A percentile compares a stretch with the other conserved stretches of the same genome.
phyloP scores from a whole-genome alignment of 2,113 vertebrate genomes.

The Eidolon helvum region DNA sequence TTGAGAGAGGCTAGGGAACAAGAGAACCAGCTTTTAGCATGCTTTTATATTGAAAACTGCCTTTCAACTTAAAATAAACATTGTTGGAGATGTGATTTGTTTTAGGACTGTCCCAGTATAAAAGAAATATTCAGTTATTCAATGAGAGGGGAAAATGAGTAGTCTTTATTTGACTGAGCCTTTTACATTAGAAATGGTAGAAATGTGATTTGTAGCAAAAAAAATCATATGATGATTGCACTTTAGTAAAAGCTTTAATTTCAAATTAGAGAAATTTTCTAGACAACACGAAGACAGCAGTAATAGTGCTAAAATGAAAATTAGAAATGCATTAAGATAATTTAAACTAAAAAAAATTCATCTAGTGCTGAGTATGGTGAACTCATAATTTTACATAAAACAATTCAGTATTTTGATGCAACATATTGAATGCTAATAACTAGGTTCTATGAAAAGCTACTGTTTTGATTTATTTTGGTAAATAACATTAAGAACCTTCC shows the following conservation, averaged over 20 bases:
- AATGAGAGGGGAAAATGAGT: background rate
- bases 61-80: slow-evolving; percentile 49
- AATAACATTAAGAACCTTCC: background rate
- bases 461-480: background rate
- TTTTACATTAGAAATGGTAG: background rate
- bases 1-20: background rate
- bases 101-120: background rate
- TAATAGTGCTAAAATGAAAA: background rate
- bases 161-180: background rate
- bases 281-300: background rate
- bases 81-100: background rate
- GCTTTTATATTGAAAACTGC: slow-evolving; percentile 50
- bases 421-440: background rate
- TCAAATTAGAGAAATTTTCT: slow-evolving; percentile 10
- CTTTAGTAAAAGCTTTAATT: background rate
- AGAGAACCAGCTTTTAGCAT: background rate
- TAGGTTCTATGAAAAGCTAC: background rate
- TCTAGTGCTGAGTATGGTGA: background rate
- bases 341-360: background rate
- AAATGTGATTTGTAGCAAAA: background rate
- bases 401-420: background rate
- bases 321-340: background rate
- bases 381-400: background rate
- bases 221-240: background rate
- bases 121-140: background rate